These are phyloP conservation scores for Lottia scabra DNA, from an alignment of 2,888 invertebrate genomes.

Conservation along the genomic window DNA sequence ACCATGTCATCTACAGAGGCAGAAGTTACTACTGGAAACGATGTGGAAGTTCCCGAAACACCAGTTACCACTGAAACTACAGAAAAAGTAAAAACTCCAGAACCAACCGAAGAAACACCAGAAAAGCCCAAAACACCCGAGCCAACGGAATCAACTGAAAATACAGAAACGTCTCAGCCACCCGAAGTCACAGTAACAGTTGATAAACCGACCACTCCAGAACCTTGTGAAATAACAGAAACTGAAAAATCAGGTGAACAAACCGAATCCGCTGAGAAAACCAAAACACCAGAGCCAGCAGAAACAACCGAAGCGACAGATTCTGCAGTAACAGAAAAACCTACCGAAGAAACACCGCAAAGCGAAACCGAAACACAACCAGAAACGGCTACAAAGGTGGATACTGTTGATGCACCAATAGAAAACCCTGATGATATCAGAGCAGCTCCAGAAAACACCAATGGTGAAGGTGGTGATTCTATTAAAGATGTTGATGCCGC, in stretches of 20 bases:
- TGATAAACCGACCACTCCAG: not conserved
- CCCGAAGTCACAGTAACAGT: not conserved
- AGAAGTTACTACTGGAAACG: not conserved
- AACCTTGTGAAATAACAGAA: not conserved
- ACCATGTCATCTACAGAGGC: not conserved
- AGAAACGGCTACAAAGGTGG: not conserved
- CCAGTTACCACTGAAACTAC: not conserved
- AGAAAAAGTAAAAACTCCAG: not conserved
- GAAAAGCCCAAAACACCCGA: not conserved
- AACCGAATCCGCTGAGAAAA: not conserved
- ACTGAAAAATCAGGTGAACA: not conserved
- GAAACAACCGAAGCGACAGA: not conserved
- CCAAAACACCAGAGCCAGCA: not conserved
- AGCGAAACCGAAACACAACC: not conserved
- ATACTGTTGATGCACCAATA: not conserved
- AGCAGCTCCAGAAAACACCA: not conserved
- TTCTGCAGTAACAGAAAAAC: not conserved
- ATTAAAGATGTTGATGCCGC: not conserved
- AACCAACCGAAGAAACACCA: not conserved
- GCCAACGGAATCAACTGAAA: not conserved
- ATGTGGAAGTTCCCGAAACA: not conserved
- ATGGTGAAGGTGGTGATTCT: not conserved
- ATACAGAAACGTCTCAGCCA: not conserved
- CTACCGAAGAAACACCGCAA: not conserved
- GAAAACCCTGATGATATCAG: not conserved